These are phyloP conservation scores for Corythornis leucogaster DNA, from an alignment of 2,797 vertebrate species.

Conservation along the genomic window DNA sequence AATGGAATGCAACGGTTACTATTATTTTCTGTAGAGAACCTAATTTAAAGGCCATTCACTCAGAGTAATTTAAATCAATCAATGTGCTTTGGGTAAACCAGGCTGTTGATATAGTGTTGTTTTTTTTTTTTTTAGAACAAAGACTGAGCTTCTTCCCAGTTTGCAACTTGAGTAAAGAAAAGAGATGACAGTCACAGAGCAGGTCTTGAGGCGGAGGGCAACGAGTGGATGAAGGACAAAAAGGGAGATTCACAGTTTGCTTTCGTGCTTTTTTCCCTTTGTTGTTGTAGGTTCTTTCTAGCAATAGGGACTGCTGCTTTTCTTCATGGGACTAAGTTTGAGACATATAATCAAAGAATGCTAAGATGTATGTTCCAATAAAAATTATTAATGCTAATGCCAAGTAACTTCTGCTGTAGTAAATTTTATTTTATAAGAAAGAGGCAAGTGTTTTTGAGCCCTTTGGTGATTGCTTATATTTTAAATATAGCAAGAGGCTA, in stretches of 20 bases:
- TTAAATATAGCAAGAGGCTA: background rate
- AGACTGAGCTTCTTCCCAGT: background rate
- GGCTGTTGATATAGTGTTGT: background rate
- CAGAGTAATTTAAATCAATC: background rate
- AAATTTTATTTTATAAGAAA: background rate
- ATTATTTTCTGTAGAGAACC: background rate
- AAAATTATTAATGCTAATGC: background rate
- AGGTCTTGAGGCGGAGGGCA: background rate
- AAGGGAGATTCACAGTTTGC: background rate
- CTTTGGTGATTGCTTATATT: background rate
- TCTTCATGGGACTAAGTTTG: background rate
- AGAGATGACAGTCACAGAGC: background rate
- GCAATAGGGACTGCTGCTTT: background rate
- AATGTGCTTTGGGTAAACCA: background rate
- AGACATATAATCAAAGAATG: background rate
- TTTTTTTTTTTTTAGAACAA: background rate
- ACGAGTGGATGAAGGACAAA: background rate
- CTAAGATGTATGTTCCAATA: background rate
- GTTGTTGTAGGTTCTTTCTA: background rate
- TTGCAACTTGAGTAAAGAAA: background rate
- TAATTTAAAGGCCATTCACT: background rate
- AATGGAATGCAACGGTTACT: background rate
- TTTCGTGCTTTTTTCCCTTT: background rate
- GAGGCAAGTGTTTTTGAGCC: background rate
- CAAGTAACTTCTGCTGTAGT: background rate